phyloP scores from a whole-genome alignment of 2,113 vertebrate genomes.

The Hemibagrus wyckioides region DNA sequence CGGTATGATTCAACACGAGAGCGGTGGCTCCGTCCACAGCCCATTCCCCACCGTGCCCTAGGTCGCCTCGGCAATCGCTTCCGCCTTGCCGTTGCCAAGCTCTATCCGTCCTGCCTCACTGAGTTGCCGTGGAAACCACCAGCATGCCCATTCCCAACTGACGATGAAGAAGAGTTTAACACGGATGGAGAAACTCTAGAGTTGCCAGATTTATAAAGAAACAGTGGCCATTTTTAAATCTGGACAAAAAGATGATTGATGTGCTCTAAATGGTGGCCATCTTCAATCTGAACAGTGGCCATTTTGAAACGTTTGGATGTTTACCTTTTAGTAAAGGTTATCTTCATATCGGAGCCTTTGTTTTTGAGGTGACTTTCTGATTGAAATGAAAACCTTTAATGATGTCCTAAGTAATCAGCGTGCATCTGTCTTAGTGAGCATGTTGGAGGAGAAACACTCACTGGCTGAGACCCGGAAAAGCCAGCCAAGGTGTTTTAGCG shows the following conservation, averaged over 20 bases:
- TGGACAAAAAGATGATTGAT: neutral
- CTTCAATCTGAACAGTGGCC: neutral
- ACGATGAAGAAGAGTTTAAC: slow-evolving; percentile 86
- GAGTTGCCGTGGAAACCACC: slow-evolving; percentile 98
- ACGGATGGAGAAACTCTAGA: slow-evolving; percentile 61
- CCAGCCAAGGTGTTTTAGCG: neutral
- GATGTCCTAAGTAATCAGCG: neutral
- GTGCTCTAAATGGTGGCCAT: neutral
- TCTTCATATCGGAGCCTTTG: neutral
- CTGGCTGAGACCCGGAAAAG: neutral
- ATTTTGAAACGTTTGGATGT: neutral
- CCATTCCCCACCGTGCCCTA: slow-evolving; percentile 91
- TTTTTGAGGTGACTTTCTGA: neutral
- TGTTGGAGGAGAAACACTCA: neutral
- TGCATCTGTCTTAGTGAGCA: neutral
- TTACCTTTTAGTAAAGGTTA: neutral
- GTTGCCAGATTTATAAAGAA: slow-evolving; percentile 25
- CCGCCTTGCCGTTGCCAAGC: slow-evolving; percentile 92
- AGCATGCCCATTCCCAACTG: slow-evolving; percentile 91
- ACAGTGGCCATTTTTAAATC: neutral
- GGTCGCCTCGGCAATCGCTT: slow-evolving; percentile 96
- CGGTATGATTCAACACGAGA: slow-evolving; percentile 90
- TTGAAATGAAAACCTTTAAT: neutral
- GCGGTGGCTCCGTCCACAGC: slow-evolving; percentile 90
- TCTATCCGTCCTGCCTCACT: slow-evolving; percentile 96